Evolutionary conservation across 2,888 invertebrate genomes (phyloP).

Genomic region (Drosophila recens): DNA sequence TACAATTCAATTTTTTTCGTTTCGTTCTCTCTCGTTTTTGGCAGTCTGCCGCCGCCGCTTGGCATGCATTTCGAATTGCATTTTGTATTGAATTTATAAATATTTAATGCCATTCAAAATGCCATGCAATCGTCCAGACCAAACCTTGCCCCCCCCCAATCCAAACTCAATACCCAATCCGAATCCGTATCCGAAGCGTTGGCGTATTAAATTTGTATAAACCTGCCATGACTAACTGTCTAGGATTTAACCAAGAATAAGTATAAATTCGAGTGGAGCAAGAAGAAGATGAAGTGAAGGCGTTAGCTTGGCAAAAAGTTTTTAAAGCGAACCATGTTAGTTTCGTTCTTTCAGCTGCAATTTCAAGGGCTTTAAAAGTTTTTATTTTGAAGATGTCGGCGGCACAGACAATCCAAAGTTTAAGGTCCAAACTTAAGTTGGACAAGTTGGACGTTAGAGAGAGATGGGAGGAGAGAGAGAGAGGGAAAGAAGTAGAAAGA

Average conservation of each 20-base stretch:
- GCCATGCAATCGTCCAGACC: conserved; percentile 69
- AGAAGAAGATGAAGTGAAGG: background rate
- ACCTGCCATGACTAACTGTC: conserved; percentile 64
- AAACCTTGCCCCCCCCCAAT: conserved; percentile 5
- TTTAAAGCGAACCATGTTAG: conserved; percentile 42
- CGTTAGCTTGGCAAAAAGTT: conserved; percentile 24
- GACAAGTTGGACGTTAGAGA: conserved; percentile 25
- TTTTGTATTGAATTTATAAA: conserved; percentile 85
- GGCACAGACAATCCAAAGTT: conserved; percentile 27
- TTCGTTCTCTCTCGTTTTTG: conserved; percentile 42
- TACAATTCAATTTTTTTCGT: conserved; percentile 74
- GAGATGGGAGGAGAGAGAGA: background rate
- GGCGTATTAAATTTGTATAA: conserved; percentile 67
- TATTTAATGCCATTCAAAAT: conserved; percentile 83
- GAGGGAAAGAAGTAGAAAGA: background rate
- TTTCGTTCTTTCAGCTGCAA: conserved; percentile 35
- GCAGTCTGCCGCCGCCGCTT: conserved; percentile 56
- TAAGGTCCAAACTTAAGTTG: conserved; percentile 10
- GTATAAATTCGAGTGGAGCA: background rate
- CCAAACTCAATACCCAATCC: conserved; percentile 1
- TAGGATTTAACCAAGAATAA: conserved; percentile 53
- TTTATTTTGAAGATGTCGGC: conserved; percentile 1
- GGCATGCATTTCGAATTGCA: conserved; percentile 81
- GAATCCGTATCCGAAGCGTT: conserved; percentile 52
- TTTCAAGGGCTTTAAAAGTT: conserved; percentile 55